Conservation (phyloP, 1,140 invertebrate genomes). For the Lysiphlebus fabarum region DNA sequence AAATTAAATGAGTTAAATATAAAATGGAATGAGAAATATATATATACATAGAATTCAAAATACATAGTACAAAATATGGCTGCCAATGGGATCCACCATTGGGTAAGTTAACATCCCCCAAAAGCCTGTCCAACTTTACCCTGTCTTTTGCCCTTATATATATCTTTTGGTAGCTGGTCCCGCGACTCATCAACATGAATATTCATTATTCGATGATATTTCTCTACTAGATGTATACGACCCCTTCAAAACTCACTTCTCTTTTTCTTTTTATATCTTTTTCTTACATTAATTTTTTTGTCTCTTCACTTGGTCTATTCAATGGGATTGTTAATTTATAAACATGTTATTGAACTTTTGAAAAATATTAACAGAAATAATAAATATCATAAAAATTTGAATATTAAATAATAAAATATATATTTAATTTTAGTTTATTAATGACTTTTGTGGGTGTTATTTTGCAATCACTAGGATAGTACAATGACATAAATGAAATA, state of each 20-base stretch:
- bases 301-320: conserved; percentile 13
- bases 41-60: conserved; percentile 36
- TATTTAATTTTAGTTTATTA: too few species aligned
- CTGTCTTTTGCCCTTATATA: conserved; percentile 37
- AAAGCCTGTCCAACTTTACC: conserved; percentile 1
- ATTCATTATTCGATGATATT: conserved; percentile 58
- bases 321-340: conserved; percentile 51
- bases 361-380: conserved; percentile 11
- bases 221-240: conserved; percentile 34
- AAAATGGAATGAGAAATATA: conserved; percentile 20
- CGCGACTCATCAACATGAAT: conserved; percentile 55
- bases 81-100: conserved; percentile 51
- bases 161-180: conserved; percentile 38
- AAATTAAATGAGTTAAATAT: conserved; percentile 31
- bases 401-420: too few species aligned
- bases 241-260: conserved; percentile 24
- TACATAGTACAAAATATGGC: conserved; percentile 53
- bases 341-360: conserved; percentile 20
- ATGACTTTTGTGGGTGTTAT: too few species aligned
- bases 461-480: not conserved
- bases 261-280: conserved; percentile 20
- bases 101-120: conserved; percentile 50
- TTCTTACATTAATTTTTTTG: conserved; percentile 29
- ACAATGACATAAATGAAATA: conserved; percentile 8
- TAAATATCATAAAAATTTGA: too few species aligned